These are phyloP conservation scores for Tetragonula carbonaria DNA, from an alignment of 2,888 invertebrate genomes.

Conservation along the genomic window DNA sequence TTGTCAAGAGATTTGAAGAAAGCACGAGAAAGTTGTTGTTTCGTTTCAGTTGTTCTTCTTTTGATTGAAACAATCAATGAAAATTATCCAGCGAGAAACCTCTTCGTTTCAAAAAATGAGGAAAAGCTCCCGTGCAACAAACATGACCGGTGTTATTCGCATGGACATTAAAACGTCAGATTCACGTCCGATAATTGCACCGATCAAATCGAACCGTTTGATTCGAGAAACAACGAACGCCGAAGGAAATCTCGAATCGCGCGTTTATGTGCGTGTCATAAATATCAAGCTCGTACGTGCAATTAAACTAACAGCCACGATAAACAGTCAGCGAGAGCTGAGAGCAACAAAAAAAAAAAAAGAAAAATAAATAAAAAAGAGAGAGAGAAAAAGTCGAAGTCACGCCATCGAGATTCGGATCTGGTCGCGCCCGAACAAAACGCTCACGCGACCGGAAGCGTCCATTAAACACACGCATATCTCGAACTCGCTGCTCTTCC, in stretches of 20 bases:
- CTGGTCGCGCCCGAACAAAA: conserved; percentile 20
- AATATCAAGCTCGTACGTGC: background rate
- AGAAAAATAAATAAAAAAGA: too few relatives aligned
- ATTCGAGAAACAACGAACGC: too few relatives aligned
- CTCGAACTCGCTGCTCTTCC: background rate
- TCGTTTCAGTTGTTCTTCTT: too few relatives aligned
- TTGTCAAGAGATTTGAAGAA: too few relatives aligned
- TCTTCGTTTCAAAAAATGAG: background rate
- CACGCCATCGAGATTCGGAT: conserved; percentile 24
- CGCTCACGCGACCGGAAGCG: conserved; percentile 33
- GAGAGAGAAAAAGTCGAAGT: background rate
- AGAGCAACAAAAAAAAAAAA: background rate
- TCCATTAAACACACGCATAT: conserved; percentile 21
- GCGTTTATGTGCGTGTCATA: background rate
- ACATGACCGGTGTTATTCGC: too few relatives aligned
- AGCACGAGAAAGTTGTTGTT: too few relatives aligned
- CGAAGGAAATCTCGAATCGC: background rate
- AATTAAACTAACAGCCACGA: background rate
- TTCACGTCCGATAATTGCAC: background rate
- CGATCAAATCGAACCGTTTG: background rate
- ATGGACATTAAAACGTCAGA: too few relatives aligned
- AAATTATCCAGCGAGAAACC: too few relatives aligned
- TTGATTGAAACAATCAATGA: too few relatives aligned
- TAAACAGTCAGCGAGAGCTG: background rate
- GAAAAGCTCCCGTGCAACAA: too few relatives aligned